A percentile compares a stretch with the other conserved stretches of the same genome.
Evolutionary conservation across 53 echinoderm and acorn worm genomes (phyloP).

Genomic region (Pentamera pediparva): DNA sequence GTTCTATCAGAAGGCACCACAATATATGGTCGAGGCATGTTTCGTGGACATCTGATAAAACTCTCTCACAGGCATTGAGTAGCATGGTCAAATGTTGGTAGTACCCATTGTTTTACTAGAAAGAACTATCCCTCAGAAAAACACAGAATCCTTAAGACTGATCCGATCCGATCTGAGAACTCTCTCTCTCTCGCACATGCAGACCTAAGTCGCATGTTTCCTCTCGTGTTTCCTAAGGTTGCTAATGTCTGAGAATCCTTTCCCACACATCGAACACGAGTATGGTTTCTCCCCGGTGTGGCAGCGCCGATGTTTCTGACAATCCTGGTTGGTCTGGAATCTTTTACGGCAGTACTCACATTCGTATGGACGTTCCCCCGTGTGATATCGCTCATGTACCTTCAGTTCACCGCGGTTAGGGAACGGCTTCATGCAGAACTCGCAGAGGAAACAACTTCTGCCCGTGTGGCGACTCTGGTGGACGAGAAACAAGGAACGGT

Average conservation of each 20-base stretch:
- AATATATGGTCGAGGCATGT: too few species aligned
- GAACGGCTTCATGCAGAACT: conserved; percentile 29
- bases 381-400: conserved; percentile 20
- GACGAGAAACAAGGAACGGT: conserved; percentile 3
- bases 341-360: conserved; percentile 7
- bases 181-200: too few species aligned
- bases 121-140: too few species aligned
- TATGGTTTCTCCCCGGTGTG: conserved; percentile 21
- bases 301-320: conserved; percentile 5
- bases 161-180: too few species aligned
- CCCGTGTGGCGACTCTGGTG: conserved; percentile 15
- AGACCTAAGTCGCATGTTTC: too few species aligned
- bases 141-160: too few species aligned
- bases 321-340: conserved; percentile 5
- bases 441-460: conserved; percentile 1
- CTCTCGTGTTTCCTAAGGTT: conserved; percentile 12
- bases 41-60: too few species aligned
- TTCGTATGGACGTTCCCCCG: conserved; percentile 9
- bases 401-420: conserved; percentile 9
- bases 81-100: too few species aligned
- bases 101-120: too few species aligned
- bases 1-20: too few species aligned
- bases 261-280: conserved; percentile 7
- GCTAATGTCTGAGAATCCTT: conserved; percentile 13
- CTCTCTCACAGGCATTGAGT: too few species aligned